Evolutionary conservation across 2,888 invertebrate genomes (phyloP).

Genomic region (Eristalinus aeneus): DNA sequence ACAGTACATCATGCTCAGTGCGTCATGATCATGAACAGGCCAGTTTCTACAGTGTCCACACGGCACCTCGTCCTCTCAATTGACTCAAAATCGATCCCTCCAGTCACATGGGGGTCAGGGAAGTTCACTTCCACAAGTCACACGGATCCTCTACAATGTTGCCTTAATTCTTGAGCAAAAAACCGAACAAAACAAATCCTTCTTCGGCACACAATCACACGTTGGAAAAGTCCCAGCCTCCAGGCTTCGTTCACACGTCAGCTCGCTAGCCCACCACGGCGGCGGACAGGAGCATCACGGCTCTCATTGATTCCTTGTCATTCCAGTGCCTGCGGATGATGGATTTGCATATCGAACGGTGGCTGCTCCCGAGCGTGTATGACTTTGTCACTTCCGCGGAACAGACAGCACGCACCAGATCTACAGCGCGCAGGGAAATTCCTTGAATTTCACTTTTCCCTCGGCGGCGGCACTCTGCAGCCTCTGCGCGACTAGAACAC

Average conservation of each 20-base stretch:
- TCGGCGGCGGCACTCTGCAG: not conserved
- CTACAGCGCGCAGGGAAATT: constrained; percentile 32
- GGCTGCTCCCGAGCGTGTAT: not conserved
- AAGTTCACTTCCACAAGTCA: not conserved
- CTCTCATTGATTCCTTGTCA: constrained; percentile 41
- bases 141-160: not conserved
- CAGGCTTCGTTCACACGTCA: constrained; percentile 16
- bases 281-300: not conserved
- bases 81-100: not conserved
- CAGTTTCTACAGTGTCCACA: too few species aligned
- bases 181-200: not conserved
- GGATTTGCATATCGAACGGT: constrained; percentile 50
- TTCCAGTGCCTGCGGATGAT: constrained; percentile 50
- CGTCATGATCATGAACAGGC: too few species aligned
- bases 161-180: not conserved
- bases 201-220: not conserved
- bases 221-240: constrained; percentile 5
- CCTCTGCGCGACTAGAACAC: constrained; percentile 38
- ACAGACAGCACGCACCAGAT: constrained; percentile 19
- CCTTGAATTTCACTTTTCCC: constrained; percentile 50
- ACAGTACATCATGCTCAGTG: too few species aligned
- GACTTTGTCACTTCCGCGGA: constrained; percentile 31
- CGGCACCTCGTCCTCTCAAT: not conserved
- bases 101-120: not conserved
- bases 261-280: not conserved